Conservation (phyloP, 2,113 vertebrate genomes). For the Cephalophus harveyi region DNA sequence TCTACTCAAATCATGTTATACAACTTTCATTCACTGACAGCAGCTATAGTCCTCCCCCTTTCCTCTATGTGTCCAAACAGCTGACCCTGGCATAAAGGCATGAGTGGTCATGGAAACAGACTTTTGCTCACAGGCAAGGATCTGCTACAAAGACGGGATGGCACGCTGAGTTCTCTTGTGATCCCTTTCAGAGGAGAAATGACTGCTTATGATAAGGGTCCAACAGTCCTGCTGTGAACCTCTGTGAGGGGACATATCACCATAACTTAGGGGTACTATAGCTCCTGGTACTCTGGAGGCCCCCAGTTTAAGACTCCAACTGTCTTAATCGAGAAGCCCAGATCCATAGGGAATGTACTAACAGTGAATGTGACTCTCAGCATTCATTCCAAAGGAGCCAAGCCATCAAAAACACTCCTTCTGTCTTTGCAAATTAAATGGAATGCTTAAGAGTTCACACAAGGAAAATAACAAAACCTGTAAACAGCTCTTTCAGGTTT, state of each 20-base stretch:
- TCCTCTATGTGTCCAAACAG: background rate
- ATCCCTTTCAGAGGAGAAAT: background rate
- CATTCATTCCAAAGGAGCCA: background rate
- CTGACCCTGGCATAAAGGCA: background rate
- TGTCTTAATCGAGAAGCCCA: background rate
- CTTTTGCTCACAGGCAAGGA: background rate
- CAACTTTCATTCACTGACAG: background rate
- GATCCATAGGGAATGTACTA: background rate
- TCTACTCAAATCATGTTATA: background rate
- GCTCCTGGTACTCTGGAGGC: background rate
- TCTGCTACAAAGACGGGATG: background rate
- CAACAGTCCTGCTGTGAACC: background rate
- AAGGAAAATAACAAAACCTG: slow-evolving; percentile 34
- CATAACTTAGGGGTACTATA: background rate
- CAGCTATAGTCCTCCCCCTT: background rate
- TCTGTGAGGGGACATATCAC: background rate
- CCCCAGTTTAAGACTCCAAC: background rate
- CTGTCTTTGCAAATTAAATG: slow-evolving; percentile 43
- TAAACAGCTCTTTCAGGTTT: slow-evolving; percentile 41
- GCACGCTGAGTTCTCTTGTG: background rate
- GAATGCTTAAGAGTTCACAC: slow-evolving; percentile 19
- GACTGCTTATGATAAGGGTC: background rate
- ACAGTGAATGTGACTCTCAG: background rate
- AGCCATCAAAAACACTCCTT: background rate
- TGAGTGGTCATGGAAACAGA: background rate